Evolutionary conservation across 2,888 invertebrate genomes (phyloP), one percentile per base, ranked within the genome.

Genomic region (Epinotia nisella): DNA sequence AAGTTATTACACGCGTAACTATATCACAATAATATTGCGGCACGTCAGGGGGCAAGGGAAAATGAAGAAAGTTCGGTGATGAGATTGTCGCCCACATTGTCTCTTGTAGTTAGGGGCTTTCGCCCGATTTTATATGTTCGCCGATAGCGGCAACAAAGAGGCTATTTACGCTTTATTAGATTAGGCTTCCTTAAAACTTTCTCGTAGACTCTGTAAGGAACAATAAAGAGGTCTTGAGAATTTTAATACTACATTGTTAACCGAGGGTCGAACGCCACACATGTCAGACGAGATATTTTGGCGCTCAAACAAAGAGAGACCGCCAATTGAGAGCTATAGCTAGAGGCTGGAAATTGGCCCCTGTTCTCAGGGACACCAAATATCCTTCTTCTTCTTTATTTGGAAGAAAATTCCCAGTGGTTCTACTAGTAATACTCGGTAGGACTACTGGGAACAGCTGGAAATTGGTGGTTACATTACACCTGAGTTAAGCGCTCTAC

Each of bases 61-160:
- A 73, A 73, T 73, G 69, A 73, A 73, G 68, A 69, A 73, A 73
- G 69, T 73, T 73, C 41, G 61, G 67, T 72, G 72, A 72, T 72
- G 72, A 61, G 72, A 72, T 68, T 72, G 72, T 72, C 72, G 61
- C 49, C 72, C 72, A 72, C 67, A 72, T 72, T 72, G 72, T 72
- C 67, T 67, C 67, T 56, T 60, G 60, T 72, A 68, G 72, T 72
- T 68, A 68, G 55, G 35, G 67, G 53, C 58, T 58, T 56, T 58
- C 17, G 58, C 67, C 13, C 45, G 61, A 72, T 62, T 67, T 68
- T 67, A 51, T 67, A 49, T 65, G 58, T 49, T 29, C 21, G 67
- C 61, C 58, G 67, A 72, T 68, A 72, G 62, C 56, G 53, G 15
- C 21, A 19, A 72, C 67, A 68, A 72, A 68, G 49, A 61, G 35